Conservation (phyloP, 1,140 invertebrate genomes). For the Campoletis sonorensis region DNA sequence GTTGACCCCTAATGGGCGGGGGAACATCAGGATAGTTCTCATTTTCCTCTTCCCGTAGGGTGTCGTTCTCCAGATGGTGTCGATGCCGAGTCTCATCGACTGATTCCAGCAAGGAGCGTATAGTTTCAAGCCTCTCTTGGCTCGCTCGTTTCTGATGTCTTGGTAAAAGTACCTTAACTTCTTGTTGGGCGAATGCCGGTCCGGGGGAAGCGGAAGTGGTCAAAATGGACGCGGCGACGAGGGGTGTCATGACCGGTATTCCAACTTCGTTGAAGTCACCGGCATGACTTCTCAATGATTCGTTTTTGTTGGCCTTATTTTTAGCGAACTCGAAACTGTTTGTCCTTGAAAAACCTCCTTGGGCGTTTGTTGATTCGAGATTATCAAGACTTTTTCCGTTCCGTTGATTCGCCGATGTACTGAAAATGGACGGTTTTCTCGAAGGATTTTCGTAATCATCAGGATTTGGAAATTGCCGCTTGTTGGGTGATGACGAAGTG, state of each 20-base stretch:
- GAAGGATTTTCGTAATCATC: slow-evolving; percentile 63
- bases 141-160: slow-evolving; percentile 51
- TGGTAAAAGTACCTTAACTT: slow-evolving; percentile 42
- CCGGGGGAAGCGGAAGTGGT: slow-evolving; percentile 6
- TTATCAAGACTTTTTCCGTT: slow-evolving; percentile 31
- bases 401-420: neutral
- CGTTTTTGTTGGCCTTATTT: slow-evolving; percentile 43
- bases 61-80: slow-evolving; percentile 26
- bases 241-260: slow-evolving; percentile 65
- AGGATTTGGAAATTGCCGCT: slow-evolving; percentile 62
- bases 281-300: slow-evolving; percentile 41
- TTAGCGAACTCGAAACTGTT: slow-evolving; percentile 58
- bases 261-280: slow-evolving; percentile 74
- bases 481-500: neutral
- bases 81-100: slow-evolving; percentile 52
- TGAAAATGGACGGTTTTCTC: neutral
- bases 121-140: slow-evolving; percentile 49
- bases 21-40: slow-evolving; percentile 51
- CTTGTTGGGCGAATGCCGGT: neutral
- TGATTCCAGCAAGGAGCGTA: slow-evolving; percentile 47
- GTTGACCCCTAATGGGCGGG: slow-evolving; percentile 46
- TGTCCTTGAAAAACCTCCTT: slow-evolving; percentile 55
- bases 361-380: slow-evolving; percentile 1
- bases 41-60: slow-evolving; percentile 44
- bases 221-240: slow-evolving; percentile 33